Percentiles rank a stretch among this genome's conserved stretches.
Evolutionary conservation across 2,888 invertebrate genomes (phyloP).

Genomic region (Dasypogon diadema): DNA sequence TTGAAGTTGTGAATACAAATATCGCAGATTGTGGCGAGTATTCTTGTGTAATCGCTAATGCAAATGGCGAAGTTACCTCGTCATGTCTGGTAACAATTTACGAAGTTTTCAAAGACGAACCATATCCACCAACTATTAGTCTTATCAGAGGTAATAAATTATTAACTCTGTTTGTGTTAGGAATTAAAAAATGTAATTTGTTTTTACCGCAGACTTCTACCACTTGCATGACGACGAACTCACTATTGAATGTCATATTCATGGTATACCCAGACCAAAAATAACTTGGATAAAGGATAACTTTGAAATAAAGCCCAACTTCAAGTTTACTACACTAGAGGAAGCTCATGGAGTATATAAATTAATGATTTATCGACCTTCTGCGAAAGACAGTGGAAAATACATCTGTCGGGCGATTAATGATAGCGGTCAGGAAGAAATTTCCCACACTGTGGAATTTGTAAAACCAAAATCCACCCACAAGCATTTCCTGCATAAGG

Average conservation of each 20-base stretch:
- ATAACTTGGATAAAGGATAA: constrained; percentile 66
- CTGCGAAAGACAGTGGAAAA: constrained; percentile 74
- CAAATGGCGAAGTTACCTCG: constrained; percentile 78
- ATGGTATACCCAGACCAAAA: constrained; percentile 66
- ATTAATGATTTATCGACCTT: constrained; percentile 71
- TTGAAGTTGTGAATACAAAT: constrained; percentile 72
- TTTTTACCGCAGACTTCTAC: constrained; percentile 66
- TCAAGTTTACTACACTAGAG: constrained; percentile 66
- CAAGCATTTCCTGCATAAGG: constrained; percentile 65
- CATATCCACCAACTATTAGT: constrained; percentile 81
- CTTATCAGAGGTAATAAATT: constrained; percentile 72
- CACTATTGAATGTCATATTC: constrained; percentile 71
- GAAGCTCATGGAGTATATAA: constrained; percentile 70
- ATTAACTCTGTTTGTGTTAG: background rate
- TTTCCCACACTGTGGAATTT: constrained; percentile 70
- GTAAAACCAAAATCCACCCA: constrained; percentile 70
- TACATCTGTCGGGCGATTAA: constrained; percentile 80
- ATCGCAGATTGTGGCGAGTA: constrained; percentile 77
- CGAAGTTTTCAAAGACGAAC: constrained; percentile 78
- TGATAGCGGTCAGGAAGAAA: constrained; percentile 73
- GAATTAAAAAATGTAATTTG: too few relatives aligned
- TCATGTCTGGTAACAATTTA: constrained; percentile 82
- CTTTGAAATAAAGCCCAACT: constrained; percentile 64
- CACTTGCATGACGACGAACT: constrained; percentile 73
- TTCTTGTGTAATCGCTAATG: constrained; percentile 78